Conservation (phyloP, 2,888 invertebrate species). For the Osmoderma eremita region DNA sequence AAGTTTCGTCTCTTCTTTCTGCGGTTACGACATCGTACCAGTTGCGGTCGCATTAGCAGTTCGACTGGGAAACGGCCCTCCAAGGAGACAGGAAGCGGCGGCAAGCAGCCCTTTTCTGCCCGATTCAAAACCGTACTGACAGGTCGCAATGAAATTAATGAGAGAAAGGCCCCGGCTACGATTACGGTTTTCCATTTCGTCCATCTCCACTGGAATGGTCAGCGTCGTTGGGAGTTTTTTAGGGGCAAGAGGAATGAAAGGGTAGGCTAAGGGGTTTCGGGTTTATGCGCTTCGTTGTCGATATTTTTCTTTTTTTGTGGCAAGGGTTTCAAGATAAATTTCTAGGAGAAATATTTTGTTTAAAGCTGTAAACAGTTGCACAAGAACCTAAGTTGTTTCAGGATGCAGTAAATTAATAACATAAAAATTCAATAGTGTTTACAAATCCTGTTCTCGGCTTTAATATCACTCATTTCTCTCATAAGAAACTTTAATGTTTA, state of each 20-base stretch:
- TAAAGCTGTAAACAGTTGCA: too few species aligned
- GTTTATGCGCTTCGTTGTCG: background rate
- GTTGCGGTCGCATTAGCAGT: slow-evolving; percentile 31
- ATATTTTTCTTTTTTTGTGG: background rate
- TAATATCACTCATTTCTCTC: too few species aligned
- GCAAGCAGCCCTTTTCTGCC: background rate
- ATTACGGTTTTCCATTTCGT: slow-evolving; percentile 1
- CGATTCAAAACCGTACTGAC: slow-evolving; percentile 28
- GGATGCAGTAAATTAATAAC: too few species aligned
- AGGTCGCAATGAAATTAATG: slow-evolving; percentile 27
- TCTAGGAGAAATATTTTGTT: too few species aligned
- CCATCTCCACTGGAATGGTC: background rate
- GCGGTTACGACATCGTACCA: background rate
- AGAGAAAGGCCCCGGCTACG: background rate
- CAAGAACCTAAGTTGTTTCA: too few species aligned
- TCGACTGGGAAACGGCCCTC: slow-evolving; percentile 14
- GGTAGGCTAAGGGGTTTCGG: background rate
- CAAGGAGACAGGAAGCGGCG: background rate
- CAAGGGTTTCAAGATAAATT: background rate
- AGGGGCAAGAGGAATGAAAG: background rate
- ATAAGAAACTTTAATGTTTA: too few species aligned
- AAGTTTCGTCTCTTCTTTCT: slow-evolving; percentile 12
- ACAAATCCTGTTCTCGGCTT: too few species aligned
- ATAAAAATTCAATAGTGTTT: too few species aligned
- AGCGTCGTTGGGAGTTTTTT: background rate